Conservation (phyloP, 2,113 vertebrate genomes). For the Pungitius pungitius region DNA sequence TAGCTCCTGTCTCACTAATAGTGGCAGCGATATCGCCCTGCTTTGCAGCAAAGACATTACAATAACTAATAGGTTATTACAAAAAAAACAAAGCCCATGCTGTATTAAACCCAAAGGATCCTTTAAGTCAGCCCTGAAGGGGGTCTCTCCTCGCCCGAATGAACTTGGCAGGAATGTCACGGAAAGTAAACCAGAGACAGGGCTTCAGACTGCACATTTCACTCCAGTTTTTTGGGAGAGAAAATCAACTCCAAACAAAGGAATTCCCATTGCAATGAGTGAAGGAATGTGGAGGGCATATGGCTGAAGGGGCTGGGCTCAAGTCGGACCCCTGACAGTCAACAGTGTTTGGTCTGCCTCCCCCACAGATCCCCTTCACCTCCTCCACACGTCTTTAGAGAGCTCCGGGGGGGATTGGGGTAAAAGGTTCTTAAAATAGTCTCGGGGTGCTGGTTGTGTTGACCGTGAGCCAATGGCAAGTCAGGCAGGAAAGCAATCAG, state of each 20-base stretch:
- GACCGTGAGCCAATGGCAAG: constrained; percentile 41
- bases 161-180: constrained; percentile 48
- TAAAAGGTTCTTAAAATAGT: constrained; percentile 76
- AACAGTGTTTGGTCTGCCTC: constrained; percentile 70
- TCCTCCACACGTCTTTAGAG: constrained; percentile 42
- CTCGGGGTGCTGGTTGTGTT: constrained; percentile 41
- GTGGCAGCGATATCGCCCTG: neutral
- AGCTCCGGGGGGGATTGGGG: constrained; percentile 46
- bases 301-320: constrained; percentile 61
- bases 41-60: neutral
- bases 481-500: constrained; percentile 68
- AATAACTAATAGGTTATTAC: neutral
- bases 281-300: constrained; percentile 77
- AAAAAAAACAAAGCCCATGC: neutral
- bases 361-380: constrained; percentile 48
- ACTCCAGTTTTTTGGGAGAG: constrained; percentile 59
- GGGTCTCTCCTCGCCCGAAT: constrained; percentile 21
- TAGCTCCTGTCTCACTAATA: neutral
- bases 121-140: constrained; percentile 25
- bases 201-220: constrained; percentile 61
- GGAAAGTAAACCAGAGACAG: constrained; percentile 62
- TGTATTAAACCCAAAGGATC: constrained; percentile 19
- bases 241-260: constrained; percentile 71
- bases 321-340: constrained; percentile 65
- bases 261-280: constrained; percentile 74